Percentiles rank a stretch among this genome's conserved stretches.
Conservation (phyloP, 2,888 invertebrate genomes). For the Microplitis manilae region DNA sequence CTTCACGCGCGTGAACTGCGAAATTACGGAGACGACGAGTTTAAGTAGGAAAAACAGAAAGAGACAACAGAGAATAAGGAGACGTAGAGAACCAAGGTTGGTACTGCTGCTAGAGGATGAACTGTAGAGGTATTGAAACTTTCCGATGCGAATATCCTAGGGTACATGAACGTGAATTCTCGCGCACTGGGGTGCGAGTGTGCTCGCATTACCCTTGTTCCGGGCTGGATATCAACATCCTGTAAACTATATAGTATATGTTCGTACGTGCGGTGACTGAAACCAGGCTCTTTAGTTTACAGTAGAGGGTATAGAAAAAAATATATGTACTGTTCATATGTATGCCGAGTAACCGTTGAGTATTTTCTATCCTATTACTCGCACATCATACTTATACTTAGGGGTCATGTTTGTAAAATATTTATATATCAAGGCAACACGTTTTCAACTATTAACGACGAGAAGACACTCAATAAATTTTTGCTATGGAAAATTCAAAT, state of each 20-base stretch:
- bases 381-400: neutral
- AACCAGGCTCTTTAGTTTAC: slow-evolving; percentile 9
- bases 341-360: neutral
- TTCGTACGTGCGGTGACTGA: slow-evolving; percentile 33
- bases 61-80: slow-evolving; percentile 5
- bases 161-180: slow-evolving; percentile 31
- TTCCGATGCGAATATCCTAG: slow-evolving; percentile 40
- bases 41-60: neutral
- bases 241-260: slow-evolving; percentile 6
- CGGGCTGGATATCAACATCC: slow-evolving; percentile 39
- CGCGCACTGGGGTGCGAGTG: slow-evolving; percentile 23
- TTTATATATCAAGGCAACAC: neutral
- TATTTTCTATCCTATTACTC: slow-evolving; percentile 7
- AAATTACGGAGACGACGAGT: neutral
- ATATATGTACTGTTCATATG: slow-evolving; percentile 8
- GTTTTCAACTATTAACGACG: too few relatives aligned
- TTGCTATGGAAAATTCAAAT: too few relatives aligned
- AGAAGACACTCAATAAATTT: too few relatives aligned
- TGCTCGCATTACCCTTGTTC: slow-evolving; percentile 32
- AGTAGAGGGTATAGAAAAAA: neutral
- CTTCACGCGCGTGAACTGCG: slow-evolving; percentile 24
- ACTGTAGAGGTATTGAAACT: slow-evolving; percentile 40
- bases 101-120: slow-evolving; percentile 5
- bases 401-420: neutral
- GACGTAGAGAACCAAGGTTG: slow-evolving; percentile 8